Percentiles rank a stretch among this genome's conserved stretches.
Conservation (phyloP, 2,888 invertebrate genomes). For the Cephus nigrinus region DNA sequence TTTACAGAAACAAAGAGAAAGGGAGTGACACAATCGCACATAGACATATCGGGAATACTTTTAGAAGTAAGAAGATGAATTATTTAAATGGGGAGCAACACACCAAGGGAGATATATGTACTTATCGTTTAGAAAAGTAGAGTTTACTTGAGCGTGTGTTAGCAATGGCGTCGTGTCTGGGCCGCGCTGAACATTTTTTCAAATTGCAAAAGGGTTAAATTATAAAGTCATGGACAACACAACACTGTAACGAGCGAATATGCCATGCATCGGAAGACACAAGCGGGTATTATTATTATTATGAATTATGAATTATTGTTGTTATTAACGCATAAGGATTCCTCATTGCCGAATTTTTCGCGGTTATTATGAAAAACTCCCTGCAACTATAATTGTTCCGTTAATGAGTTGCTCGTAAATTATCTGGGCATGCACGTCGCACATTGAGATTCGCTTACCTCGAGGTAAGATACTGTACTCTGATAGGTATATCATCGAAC, state of each 20-base stretch:
- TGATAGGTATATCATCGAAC: neutral
- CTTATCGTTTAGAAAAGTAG: neutral
- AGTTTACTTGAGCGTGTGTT: neutral
- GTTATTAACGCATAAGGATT: neutral
- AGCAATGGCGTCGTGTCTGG: neutral
- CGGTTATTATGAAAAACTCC: neutral
- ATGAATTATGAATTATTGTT: neutral
- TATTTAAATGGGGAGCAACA: neutral
- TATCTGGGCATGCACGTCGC: neutral
- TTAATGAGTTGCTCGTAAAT: neutral
- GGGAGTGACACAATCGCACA: neutral
- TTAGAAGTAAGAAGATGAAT: neutral
- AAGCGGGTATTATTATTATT: neutral
- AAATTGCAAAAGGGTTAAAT: constrained; percentile 1
- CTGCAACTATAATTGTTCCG: neutral
- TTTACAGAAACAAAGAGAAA: neutral
- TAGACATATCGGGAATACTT: neutral
- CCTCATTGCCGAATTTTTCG: neutral
- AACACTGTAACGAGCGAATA: neutral
- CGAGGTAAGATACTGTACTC: neutral
- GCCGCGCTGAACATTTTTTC: neutral
- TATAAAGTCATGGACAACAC: neutral
- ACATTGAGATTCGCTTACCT: neutral
- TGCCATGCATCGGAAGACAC: neutral
- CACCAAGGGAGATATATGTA: neutral